Evolutionary conservation across 2,888 invertebrate species (phyloP), one percentile per base, ranked within the genome.

Genomic region (Artemia sp.): DNA sequence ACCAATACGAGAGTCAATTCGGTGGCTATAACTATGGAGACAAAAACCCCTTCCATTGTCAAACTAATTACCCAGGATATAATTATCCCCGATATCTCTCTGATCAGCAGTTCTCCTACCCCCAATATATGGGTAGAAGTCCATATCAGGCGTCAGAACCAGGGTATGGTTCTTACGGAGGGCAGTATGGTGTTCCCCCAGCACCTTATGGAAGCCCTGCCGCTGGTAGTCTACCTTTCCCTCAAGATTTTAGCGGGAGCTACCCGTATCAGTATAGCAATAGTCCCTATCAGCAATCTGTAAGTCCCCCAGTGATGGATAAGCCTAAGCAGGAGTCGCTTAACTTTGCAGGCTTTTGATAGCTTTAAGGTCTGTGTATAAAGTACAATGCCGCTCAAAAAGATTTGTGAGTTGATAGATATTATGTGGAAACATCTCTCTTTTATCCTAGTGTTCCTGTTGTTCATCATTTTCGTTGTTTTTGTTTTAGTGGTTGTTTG

Each of bases 221-320:
- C 14, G 64, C 64, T 58, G 64, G 64, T n/a, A 58, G 64, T 58
- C 14, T 58, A n/a, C 64, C 64, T 58, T 58, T 19, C 11, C n/a
- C 64, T 19, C 64, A n/a, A 24, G 64, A 58, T 58, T 58, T 19
- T 58, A 24, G 14, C 64, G 10, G 14, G 14, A 24, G 64, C n/a
- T 58, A 58, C 64, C 64, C 64, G 64, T 58, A 58, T 58, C 64
- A 58, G 64, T 58, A 58, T 58, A 58, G 64, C 64, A 58, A 58
- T 58, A 58, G 64, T 24, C 64, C 64, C n/a, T 58, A 58, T 24
- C 64, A 58, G 64, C 64, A 58, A 58, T 58, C 64, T n/a, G n/a
- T 24, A 58, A 58, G 64, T 24, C 38, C 38, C 38, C 64, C 64
- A 9, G 24, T 24, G n/a, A 19, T 24, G n/a, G 64, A 58, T 58